Evolutionary conservation across 2,888 invertebrate species (phyloP).

Genomic region (Hirtodrosophila histrioides): DNA sequence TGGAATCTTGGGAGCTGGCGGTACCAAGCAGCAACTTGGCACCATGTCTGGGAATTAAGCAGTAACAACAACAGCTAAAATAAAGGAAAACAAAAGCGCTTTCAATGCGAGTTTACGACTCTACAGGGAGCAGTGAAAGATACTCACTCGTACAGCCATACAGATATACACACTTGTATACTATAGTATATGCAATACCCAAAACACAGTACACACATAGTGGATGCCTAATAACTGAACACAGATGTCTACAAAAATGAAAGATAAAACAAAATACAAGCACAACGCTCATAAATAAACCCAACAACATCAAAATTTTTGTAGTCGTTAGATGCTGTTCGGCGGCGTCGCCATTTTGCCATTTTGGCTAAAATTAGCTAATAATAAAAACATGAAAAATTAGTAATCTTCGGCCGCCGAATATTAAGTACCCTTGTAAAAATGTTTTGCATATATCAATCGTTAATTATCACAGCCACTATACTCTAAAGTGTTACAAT

Average conservation of each 20-base stretch:
- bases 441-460: no score
- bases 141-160: constrained; percentile 6
- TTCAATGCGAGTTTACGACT: constrained; percentile 34
- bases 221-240: constrained; percentile 23
- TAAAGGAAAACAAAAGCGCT: constrained; percentile 53
- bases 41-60: constrained; percentile 70
- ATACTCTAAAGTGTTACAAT: no score
- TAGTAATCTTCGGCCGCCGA: no score
- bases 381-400: constrained; percentile 43
- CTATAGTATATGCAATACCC: constrained; percentile 23
- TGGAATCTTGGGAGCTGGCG: constrained; percentile 33
- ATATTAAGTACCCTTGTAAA: no score
- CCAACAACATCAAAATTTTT: constrained; percentile 40
- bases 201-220: constrained; percentile 11
- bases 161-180: constrained; percentile 5
- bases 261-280: constrained; percentile 7
- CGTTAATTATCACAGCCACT: no score
- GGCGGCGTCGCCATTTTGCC: constrained; percentile 62
- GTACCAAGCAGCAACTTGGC: constrained; percentile 72
- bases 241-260: constrained; percentile 7
- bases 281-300: constrained; percentile 62
- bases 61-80: constrained; percentile 27
- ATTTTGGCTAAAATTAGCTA: constrained; percentile 72
- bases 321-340: constrained; percentile 52
- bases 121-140: constrained; percentile 41